Conservation (phyloP, 2,888 invertebrate species). For the Pachymerium ferrugineum region DNA sequence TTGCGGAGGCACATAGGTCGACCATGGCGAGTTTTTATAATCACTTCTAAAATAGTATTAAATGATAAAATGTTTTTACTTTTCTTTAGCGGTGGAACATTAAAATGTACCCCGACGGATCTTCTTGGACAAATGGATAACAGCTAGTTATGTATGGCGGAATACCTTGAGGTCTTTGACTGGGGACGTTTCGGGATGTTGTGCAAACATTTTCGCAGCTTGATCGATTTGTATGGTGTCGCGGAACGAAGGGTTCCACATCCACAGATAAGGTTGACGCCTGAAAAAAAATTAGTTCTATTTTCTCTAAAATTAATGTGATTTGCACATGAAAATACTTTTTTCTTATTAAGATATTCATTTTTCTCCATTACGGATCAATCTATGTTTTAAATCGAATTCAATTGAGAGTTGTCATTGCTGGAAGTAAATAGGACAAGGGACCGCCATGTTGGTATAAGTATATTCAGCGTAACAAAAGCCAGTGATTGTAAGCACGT, state of each 20-base stretch:
- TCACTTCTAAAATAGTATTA: neutral
- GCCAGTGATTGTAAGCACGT: no score
- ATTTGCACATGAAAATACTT: no score
- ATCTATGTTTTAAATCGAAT: no score
- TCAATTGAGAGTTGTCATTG: no score
- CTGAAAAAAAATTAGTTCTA: slow-evolving; percentile 12
- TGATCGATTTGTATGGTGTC: neutral
- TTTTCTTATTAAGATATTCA: no score
- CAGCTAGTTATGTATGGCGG: slow-evolving; percentile 30
- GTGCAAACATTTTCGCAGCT: neutral
- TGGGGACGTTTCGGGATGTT: neutral
- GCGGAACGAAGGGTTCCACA: slow-evolving; percentile 31
- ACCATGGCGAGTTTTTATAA: neutral
- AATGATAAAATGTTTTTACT: neutral
- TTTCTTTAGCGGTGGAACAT: neutral
- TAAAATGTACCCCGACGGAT: slow-evolving; percentile 5
- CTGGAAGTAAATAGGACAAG: no score
- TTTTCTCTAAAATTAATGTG: no score
- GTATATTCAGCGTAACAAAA: no score
- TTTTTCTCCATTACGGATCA: no score
- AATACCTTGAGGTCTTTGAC: neutral
- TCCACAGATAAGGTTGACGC: slow-evolving; percentile 26
- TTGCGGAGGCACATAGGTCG: neutral
- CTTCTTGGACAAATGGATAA: slow-evolving; percentile 31
- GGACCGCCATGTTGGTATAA: no score